Evolutionary conservation across 53 echinoderm and acorn worm genomes (phyloP), one percentile per base, ranked within the genome.

Genomic region (Echinarachnius parma): DNA sequence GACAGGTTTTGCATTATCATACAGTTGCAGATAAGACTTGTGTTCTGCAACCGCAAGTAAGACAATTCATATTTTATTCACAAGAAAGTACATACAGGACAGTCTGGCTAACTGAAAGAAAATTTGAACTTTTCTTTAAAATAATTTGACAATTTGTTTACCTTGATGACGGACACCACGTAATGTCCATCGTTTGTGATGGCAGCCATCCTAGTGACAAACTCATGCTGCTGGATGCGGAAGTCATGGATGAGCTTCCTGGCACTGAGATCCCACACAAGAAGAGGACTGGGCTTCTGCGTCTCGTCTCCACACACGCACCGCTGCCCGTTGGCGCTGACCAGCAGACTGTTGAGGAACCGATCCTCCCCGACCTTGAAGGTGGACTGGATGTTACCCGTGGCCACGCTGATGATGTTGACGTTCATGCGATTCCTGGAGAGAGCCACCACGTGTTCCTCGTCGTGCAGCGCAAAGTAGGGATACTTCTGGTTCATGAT

Each of bases 151-250:
- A 15, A 35, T 19, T 14, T 48, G 64, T 87, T 69, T 39, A 95
- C 95, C 95, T 87, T 95, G 49, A 95, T 95, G 53, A 95, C 95
- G 8, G 90, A 95, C 21, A 95, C 95, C 13, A 95, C 95, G 59
- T 90, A 95, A 62, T 95, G 89, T 9, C 95, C 95, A 64, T 95
- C 95, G 5, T 84, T 90, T 4, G 89, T 86, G 68, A 95, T 95
- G 19, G 95, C 87, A 10, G 95, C 90, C 95, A 95, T 95, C 34
- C 84, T 60, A 36, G 95, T 90, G 49, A 90, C 86, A 82, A 95
- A 95, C 80, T 95, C 95, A 75, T 95, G 95, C 76, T 95, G 95
- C 52, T 78, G 79, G 62, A 95, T 95, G 56, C 95, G 65, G 84
- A 95, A 91, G 59, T 95, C 95, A 67, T 95, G 87, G 50, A 95